A percentile compares a stretch with the other conserved stretches of the same genome.
phyloP scores from a whole-genome alignment of 2,797 vertebrate genomes.

The Prionace glauca region DNA sequence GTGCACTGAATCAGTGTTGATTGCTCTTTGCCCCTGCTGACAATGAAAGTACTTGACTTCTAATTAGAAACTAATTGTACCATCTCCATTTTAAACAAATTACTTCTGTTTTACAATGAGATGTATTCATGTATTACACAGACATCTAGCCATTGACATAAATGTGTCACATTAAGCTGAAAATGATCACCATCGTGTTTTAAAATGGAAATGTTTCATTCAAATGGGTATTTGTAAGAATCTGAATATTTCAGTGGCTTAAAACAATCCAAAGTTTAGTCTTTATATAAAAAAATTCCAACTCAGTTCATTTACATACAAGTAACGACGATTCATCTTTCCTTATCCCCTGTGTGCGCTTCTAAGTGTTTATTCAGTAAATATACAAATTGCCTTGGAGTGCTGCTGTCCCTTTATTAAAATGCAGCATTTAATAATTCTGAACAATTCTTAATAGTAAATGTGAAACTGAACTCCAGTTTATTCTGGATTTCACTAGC shows the following conservation, averaged over 20 bases:
- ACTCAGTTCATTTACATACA: background rate
- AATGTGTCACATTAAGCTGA: no score
- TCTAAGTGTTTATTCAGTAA: background rate
- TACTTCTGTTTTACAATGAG: no score
- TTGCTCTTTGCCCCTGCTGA: background rate
- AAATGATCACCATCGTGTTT: background rate
- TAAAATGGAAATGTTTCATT: no score
- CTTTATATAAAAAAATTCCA: background rate
- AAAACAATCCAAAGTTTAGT: background rate
- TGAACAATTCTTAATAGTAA: background rate
- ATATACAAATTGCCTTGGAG: background rate
- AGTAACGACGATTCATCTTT: background rate
- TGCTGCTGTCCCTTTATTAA: background rate
- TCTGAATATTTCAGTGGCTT: background rate
- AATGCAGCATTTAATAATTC: background rate
- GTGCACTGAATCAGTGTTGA: no score
- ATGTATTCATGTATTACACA: no score
- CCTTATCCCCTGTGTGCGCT: background rate
- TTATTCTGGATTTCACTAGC: background rate
- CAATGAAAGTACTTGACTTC: background rate
- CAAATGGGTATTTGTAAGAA: background rate
- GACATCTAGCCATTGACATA: background rate
- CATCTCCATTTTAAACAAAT: no score
- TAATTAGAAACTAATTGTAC: no score
- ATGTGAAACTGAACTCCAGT: background rate